Percentiles rank a stretch among this genome's conserved stretches.
Evolutionary conservation across 2,888 invertebrate species (phyloP).

Genomic region (Synergus gifuensis): DNA sequence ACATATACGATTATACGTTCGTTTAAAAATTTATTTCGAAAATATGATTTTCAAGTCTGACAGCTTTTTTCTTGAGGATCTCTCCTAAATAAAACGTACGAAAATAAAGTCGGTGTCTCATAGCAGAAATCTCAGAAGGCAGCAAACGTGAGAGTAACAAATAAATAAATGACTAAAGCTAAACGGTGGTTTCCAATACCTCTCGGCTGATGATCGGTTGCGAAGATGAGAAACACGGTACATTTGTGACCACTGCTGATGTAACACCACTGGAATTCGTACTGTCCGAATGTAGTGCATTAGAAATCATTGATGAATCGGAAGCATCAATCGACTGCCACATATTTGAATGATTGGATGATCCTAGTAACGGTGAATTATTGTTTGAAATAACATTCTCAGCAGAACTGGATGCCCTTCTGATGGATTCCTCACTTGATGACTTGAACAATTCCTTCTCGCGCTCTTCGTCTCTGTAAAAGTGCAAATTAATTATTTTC

Average conservation of each 20-base stretch:
- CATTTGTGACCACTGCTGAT: constrained; percentile 74
- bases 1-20: neutral
- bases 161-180: constrained; percentile 62
- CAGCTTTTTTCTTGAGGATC: neutral
- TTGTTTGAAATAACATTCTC: constrained; percentile 81
- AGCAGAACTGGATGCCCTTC: constrained; percentile 82
- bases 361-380: constrained; percentile 76
- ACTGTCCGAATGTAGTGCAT: constrained; percentile 63
- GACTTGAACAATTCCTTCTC: constrained; percentile 82
- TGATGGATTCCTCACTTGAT: constrained; percentile 82
- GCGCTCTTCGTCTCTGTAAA: constrained; percentile 82
- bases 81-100: neutral
- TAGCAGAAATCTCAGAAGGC: constrained; percentile 27
- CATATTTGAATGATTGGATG: constrained; percentile 70
- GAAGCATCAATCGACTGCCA: constrained; percentile 76
- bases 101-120: neutral
- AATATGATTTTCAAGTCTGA: no score
- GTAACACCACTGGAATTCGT: constrained; percentile 65
- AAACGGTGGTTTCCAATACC: constrained; percentile 87
- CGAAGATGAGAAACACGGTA: constrained; percentile 70
- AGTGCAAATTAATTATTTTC: constrained; percentile 47
- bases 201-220: constrained; percentile 79
- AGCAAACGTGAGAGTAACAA: constrained; percentile 8
- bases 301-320: constrained; percentile 63
- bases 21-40: neutral